Evolutionary conservation across 2,888 invertebrate species (phyloP).

Genomic region (Spodoptera exigua): DNA sequence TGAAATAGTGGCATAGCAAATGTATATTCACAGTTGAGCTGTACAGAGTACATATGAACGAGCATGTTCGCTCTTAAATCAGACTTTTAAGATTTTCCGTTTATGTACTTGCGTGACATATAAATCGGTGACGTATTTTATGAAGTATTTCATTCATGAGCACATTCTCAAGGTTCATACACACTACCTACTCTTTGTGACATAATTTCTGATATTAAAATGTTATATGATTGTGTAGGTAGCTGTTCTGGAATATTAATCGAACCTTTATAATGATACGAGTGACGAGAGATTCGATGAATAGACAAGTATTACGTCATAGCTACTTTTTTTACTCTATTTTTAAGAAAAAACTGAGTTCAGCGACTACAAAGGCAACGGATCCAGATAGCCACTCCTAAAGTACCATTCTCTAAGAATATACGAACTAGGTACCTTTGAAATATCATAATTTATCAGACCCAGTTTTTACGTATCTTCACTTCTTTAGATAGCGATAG

Average conservation of each 20-base stretch:
- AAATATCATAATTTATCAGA: constrained; percentile 4
- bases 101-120: constrained; percentile 6
- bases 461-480: constrained; percentile 5
- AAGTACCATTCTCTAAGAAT: constrained; percentile 5
- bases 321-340: constrained; percentile 15
- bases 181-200: too few species aligned
- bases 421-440: constrained; percentile 5
- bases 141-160: constrained; percentile 18
- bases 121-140: not conserved
- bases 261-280: too few species aligned
- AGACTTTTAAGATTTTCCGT: constrained; percentile 36
- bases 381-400: constrained; percentile 15
- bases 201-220: too few species aligned
- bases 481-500: constrained; percentile 6
- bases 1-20: constrained; percentile 24
- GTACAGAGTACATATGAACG: constrained; percentile 40
- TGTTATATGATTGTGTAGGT: too few species aligned
- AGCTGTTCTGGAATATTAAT: too few species aligned
- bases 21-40: constrained; percentile 38
- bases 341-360: constrained; percentile 19
- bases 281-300: too few species aligned
- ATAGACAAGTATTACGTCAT: too few species aligned
- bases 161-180: not conserved
- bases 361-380: not conserved
- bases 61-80: constrained; percentile 33